Base-by-base conservation (phyloP, 2,888 invertebrate species). In the Tetragonisca angustula region DNA sequence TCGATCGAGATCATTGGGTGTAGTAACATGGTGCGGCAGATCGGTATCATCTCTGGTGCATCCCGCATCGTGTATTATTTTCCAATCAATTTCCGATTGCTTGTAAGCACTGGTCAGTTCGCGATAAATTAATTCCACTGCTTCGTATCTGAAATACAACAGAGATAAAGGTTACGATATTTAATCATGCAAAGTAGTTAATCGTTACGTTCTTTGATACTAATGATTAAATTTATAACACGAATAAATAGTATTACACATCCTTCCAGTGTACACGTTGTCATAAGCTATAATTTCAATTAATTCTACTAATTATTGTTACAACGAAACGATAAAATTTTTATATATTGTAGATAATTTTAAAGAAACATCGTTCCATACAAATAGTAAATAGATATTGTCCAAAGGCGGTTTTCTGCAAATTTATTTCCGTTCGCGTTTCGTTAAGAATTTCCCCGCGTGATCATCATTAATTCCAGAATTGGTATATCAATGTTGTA, bases 11-110 rank as follows among this genome's bases (percentile, higher is more conserved):
- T 98, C 97, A 67, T 96, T 95, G 21, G 95, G 95, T 0, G 96
- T 95, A 85, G 97, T 97, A 36, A 97, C 96, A 93, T 99, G 98
- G 94, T 98, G 97, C 0, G 99, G 98, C 76, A 98, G 94, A 36
- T 97, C 98, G 11, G 97, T 97, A 90, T 97, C 97, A 93, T 98
- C 98, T 84, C 97, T 96, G 0, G 98, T 98, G 93, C 98, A 98
- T 5, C 98, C 98, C 56, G 97, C 98, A 90, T 98, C 97, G 92
- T 97, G 98, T 15, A 98, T 95, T 81, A 97, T 95, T 92, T 96
- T 95, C 97, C 97, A 98, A 92, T 98, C 97, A 61, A 98, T 96
- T 68, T 96, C 96, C 32, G 96, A 95, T 21, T 96, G 96, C 4
- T 95, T 93, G 90, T 97, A 96, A 80, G 74, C 90, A 74, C 74